Evolutionary conservation across 1,140 invertebrate species (phyloP).

Genomic region (Orius insidiosus): DNA sequence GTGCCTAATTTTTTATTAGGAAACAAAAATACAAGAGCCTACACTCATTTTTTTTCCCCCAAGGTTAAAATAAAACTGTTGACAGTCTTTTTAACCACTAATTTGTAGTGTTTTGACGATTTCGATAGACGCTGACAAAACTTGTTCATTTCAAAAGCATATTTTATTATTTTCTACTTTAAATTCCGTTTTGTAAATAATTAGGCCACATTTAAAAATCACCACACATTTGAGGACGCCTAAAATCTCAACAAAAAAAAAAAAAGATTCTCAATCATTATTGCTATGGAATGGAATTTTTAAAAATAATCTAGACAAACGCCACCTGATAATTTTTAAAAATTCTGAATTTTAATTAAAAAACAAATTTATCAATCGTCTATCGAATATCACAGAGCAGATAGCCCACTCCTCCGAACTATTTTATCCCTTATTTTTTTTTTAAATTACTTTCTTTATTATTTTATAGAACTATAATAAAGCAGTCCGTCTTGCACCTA

Average conservation of each 20-base stretch:
- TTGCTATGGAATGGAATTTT: no score
- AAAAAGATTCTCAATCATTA: no score
- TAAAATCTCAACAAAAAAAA: background rate
- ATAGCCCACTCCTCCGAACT: constrained; percentile 15
- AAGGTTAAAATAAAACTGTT: constrained; percentile 21
- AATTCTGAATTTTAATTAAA: no score
- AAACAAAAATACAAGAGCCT: constrained; percentile 10
- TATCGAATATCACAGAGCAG: constrained; percentile 17
- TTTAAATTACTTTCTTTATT: no score
- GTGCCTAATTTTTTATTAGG: no score
- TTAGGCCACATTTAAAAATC: constrained; percentile 7
- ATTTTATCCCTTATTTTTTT: constrained; percentile 12
- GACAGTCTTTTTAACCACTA: constrained; percentile 21
- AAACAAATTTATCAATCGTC: constrained; percentile 11
- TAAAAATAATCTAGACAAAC: no score
- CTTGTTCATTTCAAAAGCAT: constrained; percentile 1
- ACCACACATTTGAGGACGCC: background rate
- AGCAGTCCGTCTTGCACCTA: constrained; percentile 14
- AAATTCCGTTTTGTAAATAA: constrained; percentile 1
- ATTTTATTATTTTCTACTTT: background rate
- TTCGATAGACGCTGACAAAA: constrained; percentile 16
- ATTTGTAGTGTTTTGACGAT: constrained; percentile 19
- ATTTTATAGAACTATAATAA: constrained; percentile 14
- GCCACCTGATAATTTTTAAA: no score
- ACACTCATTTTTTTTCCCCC: constrained; percentile 20